A percentile compares a stretch with the other conserved stretches of the same genome.
These are phyloP conservation scores for Solenodon paradoxus DNA, from an alignment of 2,113 vertebrate genomes.

Conservation along the genomic window DNA sequence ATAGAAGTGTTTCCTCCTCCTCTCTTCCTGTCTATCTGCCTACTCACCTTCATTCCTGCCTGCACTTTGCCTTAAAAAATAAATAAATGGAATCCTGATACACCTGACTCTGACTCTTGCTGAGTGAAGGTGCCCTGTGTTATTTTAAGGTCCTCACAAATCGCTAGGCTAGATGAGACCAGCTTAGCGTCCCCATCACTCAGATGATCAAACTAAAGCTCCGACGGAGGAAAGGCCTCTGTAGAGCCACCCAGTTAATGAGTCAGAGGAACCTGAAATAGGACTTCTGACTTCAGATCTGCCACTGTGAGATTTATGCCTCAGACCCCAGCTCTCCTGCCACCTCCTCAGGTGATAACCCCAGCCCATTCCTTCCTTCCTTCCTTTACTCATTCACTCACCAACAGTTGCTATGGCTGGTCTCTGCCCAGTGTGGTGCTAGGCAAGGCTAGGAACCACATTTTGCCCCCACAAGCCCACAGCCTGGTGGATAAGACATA, in stretches of 20 bases:
- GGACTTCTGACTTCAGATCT: neutral
- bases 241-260: neutral
- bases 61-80: too few relatives aligned
- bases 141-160: neutral
- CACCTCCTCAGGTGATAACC: neutral
- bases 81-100: too few relatives aligned
- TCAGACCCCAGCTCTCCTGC: neutral
- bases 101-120: neutral
- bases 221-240: neutral
- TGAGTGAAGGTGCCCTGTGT: neutral
- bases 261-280: constrained; percentile 6
- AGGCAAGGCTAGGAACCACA: neutral
- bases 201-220: constrained; percentile 37
- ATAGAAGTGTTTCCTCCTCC: too few relatives aligned
- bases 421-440: neutral
- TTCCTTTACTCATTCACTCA: neutral
- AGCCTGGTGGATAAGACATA: neutral
- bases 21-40: too few relatives aligned
- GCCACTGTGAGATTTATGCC: neutral
- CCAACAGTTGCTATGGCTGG: neutral
- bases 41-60: too few relatives aligned
- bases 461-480: neutral
- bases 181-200: neutral
- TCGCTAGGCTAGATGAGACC: neutral
- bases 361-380: neutral